These are phyloP conservation scores for Drosophila sulfurigaster DNA, from an alignment of 1,140 invertebrate genomes.

Conservation along the genomic window DNA sequence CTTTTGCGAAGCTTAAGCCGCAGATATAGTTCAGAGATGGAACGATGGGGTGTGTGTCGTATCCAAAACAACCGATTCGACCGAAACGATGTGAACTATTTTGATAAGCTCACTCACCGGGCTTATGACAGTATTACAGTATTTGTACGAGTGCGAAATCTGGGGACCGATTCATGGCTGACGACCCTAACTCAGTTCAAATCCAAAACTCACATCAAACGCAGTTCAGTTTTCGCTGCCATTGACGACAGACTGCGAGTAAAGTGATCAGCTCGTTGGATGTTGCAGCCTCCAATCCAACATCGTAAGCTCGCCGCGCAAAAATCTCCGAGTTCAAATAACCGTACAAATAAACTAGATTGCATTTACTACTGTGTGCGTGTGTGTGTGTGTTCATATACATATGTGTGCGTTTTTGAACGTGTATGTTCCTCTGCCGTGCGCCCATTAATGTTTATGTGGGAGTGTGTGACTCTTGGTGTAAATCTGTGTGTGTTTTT, in stretches of 20 bases:
- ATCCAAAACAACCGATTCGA: constrained; percentile 21
- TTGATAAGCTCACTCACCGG: constrained; percentile 44
- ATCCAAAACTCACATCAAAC: constrained; percentile 60
- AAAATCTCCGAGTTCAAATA: constrained; percentile 75
- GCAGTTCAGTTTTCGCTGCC: constrained; percentile 65
- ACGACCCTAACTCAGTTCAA: constrained; percentile 57
- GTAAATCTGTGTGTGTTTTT: constrained; percentile 17
- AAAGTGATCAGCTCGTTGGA: constrained; percentile 24
- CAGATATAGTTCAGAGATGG: constrained; percentile 30
- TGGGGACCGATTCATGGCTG: constrained; percentile 18
- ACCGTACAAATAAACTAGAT: constrained; percentile 76
- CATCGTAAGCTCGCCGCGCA: constrained; percentile 45
- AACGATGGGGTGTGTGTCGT: constrained; percentile 9
- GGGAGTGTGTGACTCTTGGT: not conserved
- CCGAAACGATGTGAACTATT: constrained; percentile 24
- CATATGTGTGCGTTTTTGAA: constrained; percentile 23
- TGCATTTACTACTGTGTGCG: constrained; percentile 52
- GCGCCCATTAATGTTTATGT: constrained; percentile 14
- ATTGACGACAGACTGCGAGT: constrained; percentile 56
- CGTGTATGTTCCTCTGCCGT: not conserved
- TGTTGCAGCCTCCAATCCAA: constrained; percentile 34
- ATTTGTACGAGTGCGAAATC: constrained; percentile 34
- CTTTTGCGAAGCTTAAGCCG: constrained; percentile 40
- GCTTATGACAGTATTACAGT: not conserved
- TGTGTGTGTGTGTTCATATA: constrained; percentile 18